These are phyloP conservation scores for Dipodomys ordii DNA, from an alignment of 2,113 vertebrate genomes.

Conservation along the genomic window DNA sequence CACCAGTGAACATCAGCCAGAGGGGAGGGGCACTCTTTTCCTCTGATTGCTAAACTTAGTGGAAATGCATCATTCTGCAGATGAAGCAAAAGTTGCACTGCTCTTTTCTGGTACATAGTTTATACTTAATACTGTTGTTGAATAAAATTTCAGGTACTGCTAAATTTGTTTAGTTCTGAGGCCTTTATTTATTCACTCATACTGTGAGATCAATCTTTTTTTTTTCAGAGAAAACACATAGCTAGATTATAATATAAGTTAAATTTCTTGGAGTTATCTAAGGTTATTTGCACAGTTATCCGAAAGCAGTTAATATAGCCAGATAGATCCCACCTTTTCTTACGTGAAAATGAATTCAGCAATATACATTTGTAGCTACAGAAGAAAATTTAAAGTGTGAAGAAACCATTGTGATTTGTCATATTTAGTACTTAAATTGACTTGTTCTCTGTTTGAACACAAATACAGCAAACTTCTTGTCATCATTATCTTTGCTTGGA, in stretches of 20 bases:
- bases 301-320: neutral
- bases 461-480: neutral
- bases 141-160: neutral
- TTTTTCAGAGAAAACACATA: neutral
- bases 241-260: neutral
- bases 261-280: neutral
- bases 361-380: neutral
- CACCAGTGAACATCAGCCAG: too few relatives aligned
- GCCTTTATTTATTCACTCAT: neutral
- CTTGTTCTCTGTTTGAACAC: neutral
- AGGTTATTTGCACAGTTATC: neutral
- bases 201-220: neutral
- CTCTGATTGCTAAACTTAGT: neutral
- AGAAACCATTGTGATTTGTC: neutral
- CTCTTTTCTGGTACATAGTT: neutral
- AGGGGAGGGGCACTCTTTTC: neutral
- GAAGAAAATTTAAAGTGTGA: neutral
- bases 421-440: neutral
- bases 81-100: neutral
- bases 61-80: neutral
- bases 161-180: neutral
- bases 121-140: neutral
- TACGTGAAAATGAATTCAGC: neutral
- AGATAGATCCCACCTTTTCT: neutral
- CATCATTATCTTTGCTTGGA: neutral